phyloP scores from a whole-genome alignment of 2,113 vertebrate species.

The Tragelaphus imberbis region DNA sequence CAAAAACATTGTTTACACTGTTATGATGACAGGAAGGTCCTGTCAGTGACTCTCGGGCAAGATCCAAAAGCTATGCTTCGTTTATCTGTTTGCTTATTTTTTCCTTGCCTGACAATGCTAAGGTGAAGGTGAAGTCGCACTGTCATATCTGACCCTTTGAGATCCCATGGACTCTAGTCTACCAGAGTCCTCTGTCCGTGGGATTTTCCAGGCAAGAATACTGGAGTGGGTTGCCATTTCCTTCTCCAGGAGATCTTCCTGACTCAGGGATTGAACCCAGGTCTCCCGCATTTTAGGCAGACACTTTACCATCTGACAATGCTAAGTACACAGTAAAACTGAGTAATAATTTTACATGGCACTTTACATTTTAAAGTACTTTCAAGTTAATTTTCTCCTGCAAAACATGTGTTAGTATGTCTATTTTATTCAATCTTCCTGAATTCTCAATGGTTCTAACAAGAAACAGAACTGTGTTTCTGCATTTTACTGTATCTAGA shows the following conservation, averaged over 20 bases:
- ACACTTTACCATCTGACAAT: background rate
- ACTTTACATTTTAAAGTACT: background rate
- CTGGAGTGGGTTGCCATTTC: too few species aligned
- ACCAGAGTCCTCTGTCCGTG: too few species aligned
- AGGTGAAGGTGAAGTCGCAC: too few species aligned
- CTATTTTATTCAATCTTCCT: background rate
- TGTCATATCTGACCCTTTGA: too few species aligned
- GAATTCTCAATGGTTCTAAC: background rate
- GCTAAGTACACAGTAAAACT: background rate
- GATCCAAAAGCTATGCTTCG: background rate
- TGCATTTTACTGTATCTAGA: background rate
- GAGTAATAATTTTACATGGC: background rate
- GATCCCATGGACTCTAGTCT: too few species aligned
- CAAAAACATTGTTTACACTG: background rate
- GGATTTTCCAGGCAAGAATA: too few species aligned
- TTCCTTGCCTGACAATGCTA: background rate
- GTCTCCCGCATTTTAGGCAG: too few species aligned
- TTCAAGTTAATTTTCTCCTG: background rate
- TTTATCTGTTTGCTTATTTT: background rate
- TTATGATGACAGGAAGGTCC: background rate
- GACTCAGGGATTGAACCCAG: too few species aligned
- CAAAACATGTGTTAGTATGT: background rate
- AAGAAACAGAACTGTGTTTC: background rate
- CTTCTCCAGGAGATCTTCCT: too few species aligned
- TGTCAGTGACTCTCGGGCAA: background rate